Percentiles rank a stretch among this genome's conserved stretches.
phyloP scores from a whole-genome alignment of 1,140 invertebrate genomes.

The Vollenhovia emeryi region DNA sequence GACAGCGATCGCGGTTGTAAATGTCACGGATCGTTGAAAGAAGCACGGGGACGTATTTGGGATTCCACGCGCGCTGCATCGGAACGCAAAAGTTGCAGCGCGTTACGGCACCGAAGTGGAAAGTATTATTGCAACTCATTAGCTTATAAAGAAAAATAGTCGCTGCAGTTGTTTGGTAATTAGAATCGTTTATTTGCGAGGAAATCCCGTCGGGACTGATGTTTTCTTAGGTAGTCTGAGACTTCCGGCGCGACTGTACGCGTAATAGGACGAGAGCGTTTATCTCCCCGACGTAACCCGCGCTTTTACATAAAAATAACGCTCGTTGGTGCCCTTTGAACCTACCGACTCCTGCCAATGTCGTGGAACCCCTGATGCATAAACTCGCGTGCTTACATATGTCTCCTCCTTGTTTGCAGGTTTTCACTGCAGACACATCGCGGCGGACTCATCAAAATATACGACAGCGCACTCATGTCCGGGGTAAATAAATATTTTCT shows the following conservation, averaged over 20 bases:
- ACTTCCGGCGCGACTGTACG: slow-evolving; percentile 67
- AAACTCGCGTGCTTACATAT: slow-evolving; percentile 56
- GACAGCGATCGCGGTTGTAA: not conserved
- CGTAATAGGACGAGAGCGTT: slow-evolving; percentile 53
- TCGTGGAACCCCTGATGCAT: slow-evolving; percentile 13
- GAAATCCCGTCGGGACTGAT: slow-evolving; percentile 16
- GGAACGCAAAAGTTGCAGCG: not conserved
- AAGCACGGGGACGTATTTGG: not conserved
- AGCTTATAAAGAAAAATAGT: not conserved
- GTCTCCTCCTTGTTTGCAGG: slow-evolving; percentile 85
- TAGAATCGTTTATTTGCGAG: not conserved
- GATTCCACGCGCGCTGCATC: not conserved
- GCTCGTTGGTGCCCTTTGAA: slow-evolving; percentile 61
- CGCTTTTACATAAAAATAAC: slow-evolving; percentile 65
- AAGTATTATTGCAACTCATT: not conserved
- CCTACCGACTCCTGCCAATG: slow-evolving; percentile 37
- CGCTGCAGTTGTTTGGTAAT: not conserved
- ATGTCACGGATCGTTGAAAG: not conserved
- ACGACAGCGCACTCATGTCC: slow-evolving; percentile 95
- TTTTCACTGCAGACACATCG: slow-evolving; percentile 94
- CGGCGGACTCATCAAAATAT: slow-evolving; percentile 95
- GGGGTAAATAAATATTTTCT: slow-evolving; percentile 86
- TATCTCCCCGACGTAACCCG: slow-evolving; percentile 24
- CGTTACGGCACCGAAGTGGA: not conserved
- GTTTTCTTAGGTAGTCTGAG: slow-evolving; percentile 68